phyloP scores from a whole-genome alignment of 2,797 vertebrate genomes.

The Acanthurus lineatus region DNA sequence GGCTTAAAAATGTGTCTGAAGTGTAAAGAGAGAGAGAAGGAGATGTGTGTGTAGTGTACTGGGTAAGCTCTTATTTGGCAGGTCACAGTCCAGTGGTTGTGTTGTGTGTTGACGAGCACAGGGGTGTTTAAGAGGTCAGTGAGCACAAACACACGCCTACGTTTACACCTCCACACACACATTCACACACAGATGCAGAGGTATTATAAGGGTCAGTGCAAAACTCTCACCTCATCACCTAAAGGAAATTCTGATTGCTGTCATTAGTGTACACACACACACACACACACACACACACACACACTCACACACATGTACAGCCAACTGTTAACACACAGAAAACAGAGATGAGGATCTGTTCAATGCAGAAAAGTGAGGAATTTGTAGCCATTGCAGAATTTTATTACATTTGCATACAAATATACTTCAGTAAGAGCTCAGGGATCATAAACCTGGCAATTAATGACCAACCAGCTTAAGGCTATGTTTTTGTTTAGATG shows the following conservation, averaged over 20 bases:
- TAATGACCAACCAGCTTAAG: not conserved
- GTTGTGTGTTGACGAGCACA: conserved; percentile 86
- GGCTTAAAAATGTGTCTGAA: conserved; percentile 71
- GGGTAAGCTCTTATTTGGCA: conserved; percentile 85
- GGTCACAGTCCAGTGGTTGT: conserved; percentile 88
- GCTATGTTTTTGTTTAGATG: not conserved
- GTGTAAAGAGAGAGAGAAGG: conserved; percentile 61
- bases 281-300: conserved; percentile 28
- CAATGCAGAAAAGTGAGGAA: conserved; percentile 9
- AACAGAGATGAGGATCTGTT: conserved; percentile 1
- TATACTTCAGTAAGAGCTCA: not conserved
- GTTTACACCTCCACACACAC: conserved; percentile 62
- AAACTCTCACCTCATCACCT: conserved; percentile 77
- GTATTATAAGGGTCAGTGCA: conserved; percentile 80
- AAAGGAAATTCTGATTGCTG: conserved; percentile 78
- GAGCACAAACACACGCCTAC: conserved; percentile 78
- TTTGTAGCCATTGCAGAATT: not conserved
- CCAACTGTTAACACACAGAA: not conserved
- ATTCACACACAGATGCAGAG: conserved; percentile 58
- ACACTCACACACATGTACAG: conserved; percentile 9
- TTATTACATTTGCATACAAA: not conserved
- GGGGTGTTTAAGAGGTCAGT: conserved; percentile 88
- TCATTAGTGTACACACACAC: conserved; percentile 67
- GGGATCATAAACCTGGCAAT: not conserved
- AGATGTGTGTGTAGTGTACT: conserved; percentile 66